A percentile compares a stretch with the other conserved stretches of the same genome.
These are phyloP conservation scores for Taenaris catops DNA, from an alignment of 2,888 invertebrate genomes.

Conservation along the genomic window DNA sequence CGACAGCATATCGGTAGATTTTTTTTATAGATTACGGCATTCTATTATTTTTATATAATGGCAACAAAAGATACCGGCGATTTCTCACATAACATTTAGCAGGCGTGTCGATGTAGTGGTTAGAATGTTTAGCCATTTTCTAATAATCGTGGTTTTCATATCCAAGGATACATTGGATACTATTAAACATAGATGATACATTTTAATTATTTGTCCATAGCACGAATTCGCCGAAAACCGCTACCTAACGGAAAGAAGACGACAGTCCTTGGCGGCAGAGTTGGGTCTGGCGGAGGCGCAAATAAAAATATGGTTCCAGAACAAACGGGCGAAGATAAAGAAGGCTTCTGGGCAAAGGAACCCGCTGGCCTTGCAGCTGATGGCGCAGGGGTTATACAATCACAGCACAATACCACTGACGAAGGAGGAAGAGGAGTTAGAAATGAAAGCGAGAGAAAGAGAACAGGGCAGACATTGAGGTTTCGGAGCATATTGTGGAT, in stretches of 20 bases:
- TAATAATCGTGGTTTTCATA: too few relatives aligned
- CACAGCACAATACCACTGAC: slow-evolving; percentile 74
- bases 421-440: slow-evolving; percentile 31
- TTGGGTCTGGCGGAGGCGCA: slow-evolving; percentile 97
- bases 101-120: too few relatives aligned
- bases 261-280: slow-evolving; percentile 93
- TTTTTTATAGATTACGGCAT: too few relatives aligned
- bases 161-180: too few relatives aligned
- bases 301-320: slow-evolving; percentile 99
- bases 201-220: slow-evolving; percentile 43
- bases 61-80: too few relatives aligned
- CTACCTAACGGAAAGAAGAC: slow-evolving; percentile 93
- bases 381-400: slow-evolving; percentile 97
- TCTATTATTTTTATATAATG: too few relatives aligned
- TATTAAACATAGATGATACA: too few relatives aligned
- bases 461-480: slow-evolving; percentile 54
- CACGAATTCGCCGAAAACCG: slow-evolving; percentile 96
- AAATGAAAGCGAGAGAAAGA: slow-evolving; percentile 65
- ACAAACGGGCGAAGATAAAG: slow-evolving; percentile 97
- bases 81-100: too few relatives aligned
- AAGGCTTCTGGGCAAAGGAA: slow-evolving; percentile 92
- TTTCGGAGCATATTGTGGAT: slow-evolving; percentile 7
- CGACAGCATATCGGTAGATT: too few relatives aligned
- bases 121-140: too few relatives aligned
- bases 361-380: slow-evolving; percentile 92